A percentile compares a stretch with the other conserved stretches of the same genome.
Conservation (phyloP, 2,113 vertebrate genomes). For the Elanoides forficatus region DNA sequence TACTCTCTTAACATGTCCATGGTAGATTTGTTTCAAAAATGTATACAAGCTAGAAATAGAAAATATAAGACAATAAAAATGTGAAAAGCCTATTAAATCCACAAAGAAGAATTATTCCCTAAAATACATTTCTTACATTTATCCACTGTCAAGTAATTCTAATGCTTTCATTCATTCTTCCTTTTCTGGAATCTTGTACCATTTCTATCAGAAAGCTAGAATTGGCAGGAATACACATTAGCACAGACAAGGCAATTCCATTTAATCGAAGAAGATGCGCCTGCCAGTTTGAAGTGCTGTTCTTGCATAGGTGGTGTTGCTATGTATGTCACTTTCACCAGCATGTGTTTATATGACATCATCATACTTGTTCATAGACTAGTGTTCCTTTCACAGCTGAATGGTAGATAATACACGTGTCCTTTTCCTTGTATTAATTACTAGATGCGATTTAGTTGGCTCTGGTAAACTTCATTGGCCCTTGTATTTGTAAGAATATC, state of each 20-base stretch:
- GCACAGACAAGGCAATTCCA: neutral
- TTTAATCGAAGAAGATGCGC: neutral
- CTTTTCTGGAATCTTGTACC: neutral
- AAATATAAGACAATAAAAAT: neutral
- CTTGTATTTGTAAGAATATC: neutral
- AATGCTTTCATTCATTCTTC: neutral
- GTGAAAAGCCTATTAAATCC: neutral
- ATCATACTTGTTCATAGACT: neutral
- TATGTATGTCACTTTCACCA: neutral
- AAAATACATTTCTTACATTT: neutral
- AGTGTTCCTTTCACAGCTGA: neutral
- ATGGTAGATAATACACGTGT: neutral
- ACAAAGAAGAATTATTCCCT: neutral
- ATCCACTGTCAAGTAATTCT: neutral
- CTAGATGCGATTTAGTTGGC: neutral
- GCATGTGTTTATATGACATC: accelerated
- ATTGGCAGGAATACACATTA: neutral
- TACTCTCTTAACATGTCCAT: neutral
- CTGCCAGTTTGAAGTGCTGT: neutral
- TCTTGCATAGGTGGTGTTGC: neutral
- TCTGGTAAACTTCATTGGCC: neutral
- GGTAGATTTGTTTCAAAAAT: neutral
- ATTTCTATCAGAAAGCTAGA: neutral
- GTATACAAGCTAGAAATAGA: neutral
- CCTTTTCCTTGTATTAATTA: neutral